These are phyloP conservation scores for Nycticryphes semicollaris DNA, from an alignment of 2,113 vertebrate species.

Conservation along the genomic window DNA sequence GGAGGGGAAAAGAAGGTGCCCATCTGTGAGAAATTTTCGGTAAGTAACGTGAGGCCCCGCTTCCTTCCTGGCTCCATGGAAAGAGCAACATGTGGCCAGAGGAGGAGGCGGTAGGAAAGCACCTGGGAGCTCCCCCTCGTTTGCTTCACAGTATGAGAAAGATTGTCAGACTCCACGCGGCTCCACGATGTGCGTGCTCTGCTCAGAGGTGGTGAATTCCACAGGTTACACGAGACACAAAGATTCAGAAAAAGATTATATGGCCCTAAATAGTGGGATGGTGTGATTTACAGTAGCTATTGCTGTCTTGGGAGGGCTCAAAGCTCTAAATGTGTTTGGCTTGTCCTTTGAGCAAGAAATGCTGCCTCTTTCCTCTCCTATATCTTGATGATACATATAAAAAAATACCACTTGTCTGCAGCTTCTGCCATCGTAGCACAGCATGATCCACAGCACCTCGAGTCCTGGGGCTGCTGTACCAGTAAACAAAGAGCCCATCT, in stretches of 20 bases:
- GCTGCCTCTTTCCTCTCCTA: neutral
- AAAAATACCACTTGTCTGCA: neutral
- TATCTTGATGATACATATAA: neutral
- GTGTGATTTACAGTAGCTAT: neutral
- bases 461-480: neutral
- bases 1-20: neutral
- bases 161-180: neutral
- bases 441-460: rapidly evolving
- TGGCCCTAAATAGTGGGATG: neutral
- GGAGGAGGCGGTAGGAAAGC: neutral
- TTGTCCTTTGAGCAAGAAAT: neutral
- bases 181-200: neutral
- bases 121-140: neutral
- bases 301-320: neutral
- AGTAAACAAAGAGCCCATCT: neutral
- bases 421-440: neutral
- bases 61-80: neutral
- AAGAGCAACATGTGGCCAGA: neutral
- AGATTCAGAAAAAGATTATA: neutral
- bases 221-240: neutral
- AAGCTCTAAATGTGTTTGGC: neutral
- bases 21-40: slow-evolving; percentile 84
- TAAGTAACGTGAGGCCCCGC: slow-evolving; percentile 35
- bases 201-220: neutral
- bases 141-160: neutral